These are phyloP conservation scores for Anticlea derivata DNA, from an alignment of 2,888 invertebrate species.

Conservation along the genomic window DNA sequence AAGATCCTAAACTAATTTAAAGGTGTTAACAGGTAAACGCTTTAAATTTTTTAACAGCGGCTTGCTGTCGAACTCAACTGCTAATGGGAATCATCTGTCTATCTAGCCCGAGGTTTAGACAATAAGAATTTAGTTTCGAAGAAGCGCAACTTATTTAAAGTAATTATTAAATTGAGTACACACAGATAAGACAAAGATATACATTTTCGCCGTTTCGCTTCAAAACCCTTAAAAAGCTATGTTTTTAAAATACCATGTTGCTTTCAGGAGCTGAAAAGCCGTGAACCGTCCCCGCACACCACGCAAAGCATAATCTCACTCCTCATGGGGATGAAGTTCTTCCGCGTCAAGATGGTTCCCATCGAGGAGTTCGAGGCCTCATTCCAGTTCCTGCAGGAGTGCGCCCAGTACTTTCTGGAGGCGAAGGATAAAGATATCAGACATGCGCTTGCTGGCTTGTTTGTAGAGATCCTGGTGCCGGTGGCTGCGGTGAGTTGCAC, in stretches of 20 bases:
- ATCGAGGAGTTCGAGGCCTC: slow-evolving; percentile 99
- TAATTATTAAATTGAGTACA: no score
- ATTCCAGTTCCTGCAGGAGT: slow-evolving; percentile 99
- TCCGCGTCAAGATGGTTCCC: slow-evolving; percentile 97
- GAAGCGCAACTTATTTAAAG: no score
- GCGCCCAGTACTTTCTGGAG: slow-evolving; percentile 98
- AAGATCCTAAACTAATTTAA: no score
- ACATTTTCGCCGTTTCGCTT: no score
- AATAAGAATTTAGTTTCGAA: no score
- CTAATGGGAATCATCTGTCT: no score
- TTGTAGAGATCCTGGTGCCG: slow-evolving; percentile 99
- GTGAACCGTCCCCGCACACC: slow-evolving; percentile 95
- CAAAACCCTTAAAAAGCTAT: no score
- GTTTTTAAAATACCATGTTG: neutral
- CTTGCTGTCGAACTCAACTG: no score
- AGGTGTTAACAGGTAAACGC: no score
- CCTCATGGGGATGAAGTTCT: slow-evolving; percentile 99
- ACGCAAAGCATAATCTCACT: slow-evolving; percentile 98
- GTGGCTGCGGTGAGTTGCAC: slow-evolving; percentile 95
- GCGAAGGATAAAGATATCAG: slow-evolving; percentile 99
- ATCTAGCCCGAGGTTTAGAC: no score
- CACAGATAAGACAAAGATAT: no score
- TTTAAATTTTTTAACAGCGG: no score
- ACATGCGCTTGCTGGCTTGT: slow-evolving; percentile 98
- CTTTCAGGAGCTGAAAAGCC: slow-evolving; percentile 83